Evolutionary conservation across 2,888 invertebrate genomes (phyloP).

Genomic region (Scrobipalpa atriplicella): DNA sequence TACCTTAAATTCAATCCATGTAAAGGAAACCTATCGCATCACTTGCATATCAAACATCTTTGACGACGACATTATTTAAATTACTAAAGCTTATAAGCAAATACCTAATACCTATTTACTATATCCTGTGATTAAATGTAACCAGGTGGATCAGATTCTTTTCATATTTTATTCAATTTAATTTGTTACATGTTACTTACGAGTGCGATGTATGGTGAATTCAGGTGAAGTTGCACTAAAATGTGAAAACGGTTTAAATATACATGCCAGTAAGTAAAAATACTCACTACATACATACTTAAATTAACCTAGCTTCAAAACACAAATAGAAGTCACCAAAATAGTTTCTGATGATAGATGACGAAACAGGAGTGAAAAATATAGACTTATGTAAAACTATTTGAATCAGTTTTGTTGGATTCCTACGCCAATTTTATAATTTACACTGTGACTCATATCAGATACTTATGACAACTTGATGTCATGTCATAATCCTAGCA

Average conservation of each 20-base stretch:
- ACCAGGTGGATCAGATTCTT: neutral
- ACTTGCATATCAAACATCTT: slow-evolving; percentile 2
- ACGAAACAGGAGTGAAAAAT: too few relatives aligned
- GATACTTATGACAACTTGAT: too few relatives aligned
- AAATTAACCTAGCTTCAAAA: too few relatives aligned
- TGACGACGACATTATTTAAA: slow-evolving; percentile 1
- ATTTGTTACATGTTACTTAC: neutral
- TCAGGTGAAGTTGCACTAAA: neutral
- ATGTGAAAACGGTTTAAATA: neutral
- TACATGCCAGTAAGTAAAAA: neutral
- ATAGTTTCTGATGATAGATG: too few relatives aligned
- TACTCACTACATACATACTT: too few relatives aligned
- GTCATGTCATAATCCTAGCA: neutral
- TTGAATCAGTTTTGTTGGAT: too few relatives aligned
- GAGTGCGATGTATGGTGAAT: slow-evolving; percentile 1
- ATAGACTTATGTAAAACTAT: too few relatives aligned
- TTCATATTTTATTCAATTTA: neutral
- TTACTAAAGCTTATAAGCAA: neutral
- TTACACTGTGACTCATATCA: too few relatives aligned
- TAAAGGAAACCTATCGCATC: neutral
- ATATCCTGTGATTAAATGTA: neutral
- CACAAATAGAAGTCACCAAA: too few relatives aligned
- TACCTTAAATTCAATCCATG: neutral
- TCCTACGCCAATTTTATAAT: too few relatives aligned
- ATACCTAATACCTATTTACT: neutral